These are phyloP conservation scores for Leptinotarsa juncta DNA, from an alignment of 2,888 invertebrate species.

Conservation along the genomic window DNA sequence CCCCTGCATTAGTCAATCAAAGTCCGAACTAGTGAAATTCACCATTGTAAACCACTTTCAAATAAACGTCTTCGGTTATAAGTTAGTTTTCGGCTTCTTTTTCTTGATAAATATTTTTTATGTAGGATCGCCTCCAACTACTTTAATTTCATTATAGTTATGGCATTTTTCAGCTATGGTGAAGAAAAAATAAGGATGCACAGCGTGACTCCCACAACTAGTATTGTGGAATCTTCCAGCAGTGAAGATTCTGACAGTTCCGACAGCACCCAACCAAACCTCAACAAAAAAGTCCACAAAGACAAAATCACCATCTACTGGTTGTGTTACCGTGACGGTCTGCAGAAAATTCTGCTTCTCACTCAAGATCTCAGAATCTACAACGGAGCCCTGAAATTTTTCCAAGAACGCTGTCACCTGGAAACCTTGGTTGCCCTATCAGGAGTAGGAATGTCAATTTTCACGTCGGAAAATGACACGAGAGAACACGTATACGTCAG, in stretches of 20 bases:
- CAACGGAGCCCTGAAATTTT: slow-evolving; percentile 71
- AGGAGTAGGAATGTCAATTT: slow-evolving; percentile 75
- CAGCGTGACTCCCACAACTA: slow-evolving; percentile 70
- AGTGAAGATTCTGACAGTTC: slow-evolving; percentile 70
- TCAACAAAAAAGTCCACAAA: slow-evolving; percentile 74
- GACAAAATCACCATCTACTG: slow-evolving; percentile 84
- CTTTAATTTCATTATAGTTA: too few relatives aligned
- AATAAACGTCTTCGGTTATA: too few relatives aligned
- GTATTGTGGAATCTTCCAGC: slow-evolving; percentile 67
- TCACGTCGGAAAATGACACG: slow-evolving; percentile 60
- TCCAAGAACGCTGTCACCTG: slow-evolving; percentile 75
- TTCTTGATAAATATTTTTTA: too few relatives aligned
- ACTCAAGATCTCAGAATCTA: slow-evolving; percentile 82
- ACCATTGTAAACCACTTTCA: too few relatives aligned
- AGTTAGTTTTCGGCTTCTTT: too few relatives aligned
- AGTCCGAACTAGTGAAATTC: too few relatives aligned
- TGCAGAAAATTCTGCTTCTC: slow-evolving; percentile 79
- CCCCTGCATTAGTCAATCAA: too few relatives aligned
- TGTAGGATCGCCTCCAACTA: too few relatives aligned
- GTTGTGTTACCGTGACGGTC: slow-evolving; percentile 82
- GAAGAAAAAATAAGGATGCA: slow-evolving; percentile 80
- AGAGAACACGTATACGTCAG: slow-evolving; percentile 79
- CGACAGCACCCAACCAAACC: slow-evolving; percentile 59
- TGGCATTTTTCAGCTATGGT: slow-evolving; percentile 68
- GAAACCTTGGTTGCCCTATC: slow-evolving; percentile 78